These are phyloP conservation scores for Pterocles orientalis DNA, from an alignment of 2,113 vertebrate species.

Conservation along the genomic window DNA sequence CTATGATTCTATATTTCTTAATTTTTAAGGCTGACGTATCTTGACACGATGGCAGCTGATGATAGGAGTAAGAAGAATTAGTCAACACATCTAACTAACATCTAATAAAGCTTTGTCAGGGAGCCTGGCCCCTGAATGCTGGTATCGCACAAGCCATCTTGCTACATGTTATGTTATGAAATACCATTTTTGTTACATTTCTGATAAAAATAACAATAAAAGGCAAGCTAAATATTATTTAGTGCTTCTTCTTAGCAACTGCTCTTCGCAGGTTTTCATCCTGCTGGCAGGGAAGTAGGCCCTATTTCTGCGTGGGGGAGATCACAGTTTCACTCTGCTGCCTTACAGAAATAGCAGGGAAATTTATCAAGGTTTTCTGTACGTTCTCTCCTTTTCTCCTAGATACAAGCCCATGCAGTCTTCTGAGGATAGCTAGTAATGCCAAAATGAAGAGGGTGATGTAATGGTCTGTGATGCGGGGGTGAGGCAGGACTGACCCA, in stretches of 20 bases:
- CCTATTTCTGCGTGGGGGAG: slow-evolving; percentile 8
- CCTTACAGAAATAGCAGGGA: slow-evolving; percentile 63
- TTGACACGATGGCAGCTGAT: background rate
- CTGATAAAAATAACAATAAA: slow-evolving; percentile 8
- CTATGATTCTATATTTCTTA: background rate
- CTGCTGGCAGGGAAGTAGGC: slow-evolving; percentile 13
- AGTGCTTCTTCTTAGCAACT: slow-evolving; percentile 13
- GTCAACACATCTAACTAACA: background rate
- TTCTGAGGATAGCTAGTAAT: background rate
- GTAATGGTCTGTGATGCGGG: background rate
- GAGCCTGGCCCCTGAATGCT: background rate
- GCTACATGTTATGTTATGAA: background rate
- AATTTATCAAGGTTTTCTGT: slow-evolving; percentile 54
- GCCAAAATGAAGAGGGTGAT: background rate
- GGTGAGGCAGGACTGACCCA: background rate
- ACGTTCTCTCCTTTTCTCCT: slow-evolving; percentile 23
- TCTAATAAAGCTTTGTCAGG: slow-evolving; percentile 14
- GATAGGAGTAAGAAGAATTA: slow-evolving; percentile 28
- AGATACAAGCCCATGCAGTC: slow-evolving; percentile 3
- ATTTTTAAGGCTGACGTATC: slow-evolving; percentile 37
- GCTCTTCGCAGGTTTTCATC: slow-evolving; percentile 15
- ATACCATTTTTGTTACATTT: background rate
- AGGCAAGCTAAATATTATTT: background rate
- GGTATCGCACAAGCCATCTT: background rate
- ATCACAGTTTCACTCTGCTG: slow-evolving; percentile 45